Conservation (phyloP, 2,113 vertebrate species). For the Corythaixoides concolor region DNA sequence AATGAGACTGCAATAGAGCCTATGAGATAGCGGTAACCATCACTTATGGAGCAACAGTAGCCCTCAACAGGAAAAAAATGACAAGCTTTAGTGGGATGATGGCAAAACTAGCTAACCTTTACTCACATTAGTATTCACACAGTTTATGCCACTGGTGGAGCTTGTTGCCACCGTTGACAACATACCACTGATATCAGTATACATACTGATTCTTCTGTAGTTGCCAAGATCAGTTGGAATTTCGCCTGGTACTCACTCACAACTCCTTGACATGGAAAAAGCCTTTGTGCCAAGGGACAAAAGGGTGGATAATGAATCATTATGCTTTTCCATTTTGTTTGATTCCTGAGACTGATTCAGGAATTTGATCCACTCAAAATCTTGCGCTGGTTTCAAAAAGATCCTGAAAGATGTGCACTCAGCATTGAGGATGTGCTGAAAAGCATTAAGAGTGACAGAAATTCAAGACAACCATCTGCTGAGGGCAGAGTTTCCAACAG, state of each 20-base stretch:
- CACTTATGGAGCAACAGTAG: not conserved
- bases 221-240: not conserved
- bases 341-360: not conserved
- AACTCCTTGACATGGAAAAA: not conserved
- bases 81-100: not conserved
- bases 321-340: not conserved
- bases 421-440: not conserved
- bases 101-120: not conserved
- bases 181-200: not conserved
- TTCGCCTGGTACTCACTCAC: not conserved
- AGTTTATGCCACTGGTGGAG: not conserved
- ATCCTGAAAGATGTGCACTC: slow-evolving; percentile 40
- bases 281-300: not conserved
- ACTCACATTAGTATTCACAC: not conserved
- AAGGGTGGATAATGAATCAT: not conserved
- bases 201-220: not conserved
- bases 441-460: not conserved
- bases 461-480: not conserved
- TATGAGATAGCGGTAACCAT: not conserved
- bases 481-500: not conserved
- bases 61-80: not conserved
- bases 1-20: not conserved
- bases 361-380: slow-evolving; percentile 46
- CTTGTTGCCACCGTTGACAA: not conserved
- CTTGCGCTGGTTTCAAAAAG: slow-evolving; percentile 62